Conservation (phyloP, 2,113 vertebrate genomes). For the Pseudorhombus dupliciocellatus region DNA sequence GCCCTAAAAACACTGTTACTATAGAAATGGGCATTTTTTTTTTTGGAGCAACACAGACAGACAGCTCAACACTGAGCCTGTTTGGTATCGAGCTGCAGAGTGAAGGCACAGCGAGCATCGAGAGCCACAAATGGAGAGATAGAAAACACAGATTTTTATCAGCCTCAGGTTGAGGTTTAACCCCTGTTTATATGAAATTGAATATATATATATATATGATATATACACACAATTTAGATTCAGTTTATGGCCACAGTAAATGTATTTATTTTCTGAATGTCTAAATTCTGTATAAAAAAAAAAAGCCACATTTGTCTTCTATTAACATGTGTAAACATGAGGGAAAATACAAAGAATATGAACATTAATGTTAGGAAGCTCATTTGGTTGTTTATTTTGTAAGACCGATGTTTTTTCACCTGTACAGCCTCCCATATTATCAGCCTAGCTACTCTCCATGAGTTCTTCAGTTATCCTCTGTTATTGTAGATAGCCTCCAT, state of each 20-base stretch:
- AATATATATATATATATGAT: constrained; percentile 66
- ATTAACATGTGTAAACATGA: constrained; percentile 76
- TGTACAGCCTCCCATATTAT: constrained; percentile 74
- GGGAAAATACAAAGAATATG: constrained; percentile 76
- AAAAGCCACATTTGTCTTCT: constrained; percentile 75
- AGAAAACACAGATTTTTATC: constrained; percentile 60
- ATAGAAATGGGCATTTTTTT: constrained; percentile 81
- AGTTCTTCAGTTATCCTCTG: constrained; percentile 65
- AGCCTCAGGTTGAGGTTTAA: constrained; percentile 63
- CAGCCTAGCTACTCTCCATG: constrained; percentile 68
- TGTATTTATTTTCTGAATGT: constrained; percentile 87
- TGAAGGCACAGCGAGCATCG: constrained; percentile 51
- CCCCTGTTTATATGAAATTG: constrained; percentile 77
- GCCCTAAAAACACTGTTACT: constrained; percentile 73
- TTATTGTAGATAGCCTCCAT: constrained; percentile 64
- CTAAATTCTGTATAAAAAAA: constrained; percentile 79
- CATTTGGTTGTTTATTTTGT: constrained; percentile 59
- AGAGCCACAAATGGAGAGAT: constrained; percentile 62
- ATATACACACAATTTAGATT: constrained; percentile 73
- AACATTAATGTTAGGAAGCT: constrained; percentile 63
- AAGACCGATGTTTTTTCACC: constrained; percentile 54
- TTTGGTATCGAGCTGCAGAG: constrained; percentile 72
- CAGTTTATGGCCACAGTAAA: constrained; percentile 78
- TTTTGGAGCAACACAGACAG: constrained; percentile 73
- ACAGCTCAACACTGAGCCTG: constrained; percentile 67